Percentiles rank a stretch among this genome's conserved stretches.
Evolutionary conservation across 2,888 invertebrate species (phyloP).

Genomic region (Falcaria lacertinaria): DNA sequence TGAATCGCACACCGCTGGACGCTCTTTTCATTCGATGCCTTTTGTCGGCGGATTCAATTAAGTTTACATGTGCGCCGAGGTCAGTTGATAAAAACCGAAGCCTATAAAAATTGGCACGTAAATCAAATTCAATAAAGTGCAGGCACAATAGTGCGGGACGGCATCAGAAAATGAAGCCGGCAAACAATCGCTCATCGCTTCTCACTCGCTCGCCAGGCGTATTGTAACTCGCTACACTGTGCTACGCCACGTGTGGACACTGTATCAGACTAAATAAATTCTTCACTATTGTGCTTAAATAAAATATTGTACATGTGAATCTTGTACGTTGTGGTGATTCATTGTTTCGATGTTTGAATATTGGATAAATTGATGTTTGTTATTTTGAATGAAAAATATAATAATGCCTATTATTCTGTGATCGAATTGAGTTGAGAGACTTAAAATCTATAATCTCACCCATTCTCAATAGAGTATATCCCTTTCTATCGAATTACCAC

Average conservation of each 20-base stretch:
- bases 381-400: no score
- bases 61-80: slow-evolving; percentile 77
- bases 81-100: slow-evolving; percentile 78
- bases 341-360: no score
- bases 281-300: no score
- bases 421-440: no score
- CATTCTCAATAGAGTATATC: no score
- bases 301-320: no score
- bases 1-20: slow-evolving; percentile 75
- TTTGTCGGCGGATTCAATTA: slow-evolving; percentile 78
- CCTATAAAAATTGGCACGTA: slow-evolving; percentile 76
- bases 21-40: slow-evolving; percentile 77
- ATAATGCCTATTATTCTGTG: no score
- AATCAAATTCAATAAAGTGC: slow-evolving; percentile 77
- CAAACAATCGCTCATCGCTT: slow-evolving; percentile 40
- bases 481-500: no score
- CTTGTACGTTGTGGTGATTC: no score
- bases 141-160: slow-evolving; percentile 59
- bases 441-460: no score
- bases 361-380: no score
- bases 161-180: slow-evolving; percentile 57
- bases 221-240: neutral
- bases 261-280: no score
- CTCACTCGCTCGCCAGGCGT: slow-evolving; percentile 2
- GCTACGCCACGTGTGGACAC: neutral